Evolutionary conservation across 2,113 vertebrate species (phyloP).

Genomic region (Anseranas semipalmata): DNA sequence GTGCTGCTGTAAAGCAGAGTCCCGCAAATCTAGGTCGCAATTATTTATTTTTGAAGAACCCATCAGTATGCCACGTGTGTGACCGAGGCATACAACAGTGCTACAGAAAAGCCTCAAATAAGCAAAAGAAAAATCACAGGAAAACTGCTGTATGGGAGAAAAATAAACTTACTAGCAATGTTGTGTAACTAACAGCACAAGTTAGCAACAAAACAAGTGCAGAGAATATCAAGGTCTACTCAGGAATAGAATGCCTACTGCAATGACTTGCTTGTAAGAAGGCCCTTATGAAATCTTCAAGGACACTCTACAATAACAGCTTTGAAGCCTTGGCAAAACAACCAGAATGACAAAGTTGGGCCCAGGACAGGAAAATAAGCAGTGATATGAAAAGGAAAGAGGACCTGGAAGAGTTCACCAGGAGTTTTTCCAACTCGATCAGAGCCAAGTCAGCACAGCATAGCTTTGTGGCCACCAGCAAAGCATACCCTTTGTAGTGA

Average conservation of each 20-base stretch:
- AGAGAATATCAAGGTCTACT: neutral
- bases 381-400: neutral
- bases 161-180: neutral
- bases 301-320: neutral
- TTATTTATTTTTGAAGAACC: neutral
- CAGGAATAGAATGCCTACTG: accelerated
- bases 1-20: neutral
- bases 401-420: neutral
- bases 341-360: neutral
- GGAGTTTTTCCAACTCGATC: neutral
- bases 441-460: neutral
- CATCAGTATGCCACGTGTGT: neutral
- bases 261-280: neutral
- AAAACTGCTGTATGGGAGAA: neutral
- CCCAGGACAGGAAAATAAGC: accelerated
- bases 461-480: neutral
- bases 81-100: neutral
- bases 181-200: neutral
- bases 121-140: neutral
- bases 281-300: neutral
- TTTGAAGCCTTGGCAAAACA: neutral
- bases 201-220: neutral
- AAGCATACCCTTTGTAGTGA: neutral
- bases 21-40: neutral
- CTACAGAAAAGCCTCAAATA: neutral